phyloP scores from a whole-genome alignment of 37 sponge, comb jelly and placozoan species.

The Tethya wilhelma region DNA sequence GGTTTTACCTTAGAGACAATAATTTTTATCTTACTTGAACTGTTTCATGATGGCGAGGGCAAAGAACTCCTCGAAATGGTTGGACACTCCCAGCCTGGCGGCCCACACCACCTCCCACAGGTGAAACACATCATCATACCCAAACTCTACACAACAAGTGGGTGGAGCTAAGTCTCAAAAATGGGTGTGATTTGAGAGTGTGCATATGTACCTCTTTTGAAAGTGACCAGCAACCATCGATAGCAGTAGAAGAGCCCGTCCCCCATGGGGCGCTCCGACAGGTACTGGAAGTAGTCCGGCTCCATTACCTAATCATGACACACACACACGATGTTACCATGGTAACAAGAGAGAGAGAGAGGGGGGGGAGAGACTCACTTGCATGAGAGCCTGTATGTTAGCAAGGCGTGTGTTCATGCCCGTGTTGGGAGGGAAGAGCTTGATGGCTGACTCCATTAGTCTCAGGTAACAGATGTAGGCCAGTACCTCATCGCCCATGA shows the following conservation, averaged over 20 bases:
- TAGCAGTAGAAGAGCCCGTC: constrained; percentile 90
- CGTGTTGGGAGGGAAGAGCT: constrained; percentile 74
- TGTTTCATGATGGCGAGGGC: constrained; percentile 87
- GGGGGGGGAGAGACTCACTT: constrained; percentile 34
- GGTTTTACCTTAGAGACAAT: not conserved
- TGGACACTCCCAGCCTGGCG: constrained; percentile 52
- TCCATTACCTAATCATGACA: constrained; percentile 73
- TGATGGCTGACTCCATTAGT: constrained; percentile 61
- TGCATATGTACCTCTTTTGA: constrained; percentile 89
- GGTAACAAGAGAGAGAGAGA: not conserved
- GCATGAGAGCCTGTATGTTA: constrained; percentile 70
- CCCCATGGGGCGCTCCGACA: constrained; percentile 76
- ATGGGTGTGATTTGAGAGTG: not conserved
- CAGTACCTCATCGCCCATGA: constrained; percentile 74
- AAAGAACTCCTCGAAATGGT: constrained; percentile 86
- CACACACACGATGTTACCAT: not conserved
- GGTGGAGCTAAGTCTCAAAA: not conserved
- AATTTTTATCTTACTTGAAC: constrained; percentile 71
- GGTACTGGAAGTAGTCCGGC: constrained; percentile 84
- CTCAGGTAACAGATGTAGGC: constrained; percentile 66
- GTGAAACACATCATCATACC: constrained; percentile 81
- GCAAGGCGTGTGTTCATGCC: constrained; percentile 66
- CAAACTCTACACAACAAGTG: constrained; percentile 60
- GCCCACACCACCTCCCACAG: constrained; percentile 91
- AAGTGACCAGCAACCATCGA: constrained; percentile 93